Evolutionary conservation across 2,113 vertebrate genomes (phyloP).

Genomic region (Mustela lutreola): DNA sequence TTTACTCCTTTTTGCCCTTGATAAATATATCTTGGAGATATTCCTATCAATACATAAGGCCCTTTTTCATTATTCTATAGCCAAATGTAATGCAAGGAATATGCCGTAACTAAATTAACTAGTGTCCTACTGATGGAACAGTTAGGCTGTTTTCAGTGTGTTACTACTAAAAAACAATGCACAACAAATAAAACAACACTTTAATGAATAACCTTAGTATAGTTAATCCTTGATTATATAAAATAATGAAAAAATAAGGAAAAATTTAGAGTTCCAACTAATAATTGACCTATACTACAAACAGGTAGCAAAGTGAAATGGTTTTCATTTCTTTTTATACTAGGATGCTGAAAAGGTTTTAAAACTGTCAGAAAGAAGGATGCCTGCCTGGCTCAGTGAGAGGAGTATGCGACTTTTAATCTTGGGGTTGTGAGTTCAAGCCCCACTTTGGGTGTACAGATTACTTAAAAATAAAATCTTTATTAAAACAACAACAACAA

Average conservation of each 20-base stretch:
- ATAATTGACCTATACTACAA: neutral
- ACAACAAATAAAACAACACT: neutral
- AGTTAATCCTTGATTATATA: constrained; percentile 13
- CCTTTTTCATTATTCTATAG: neutral
- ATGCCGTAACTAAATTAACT: constrained; percentile 5
- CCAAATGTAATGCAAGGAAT: neutral
- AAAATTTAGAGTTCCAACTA: neutral
- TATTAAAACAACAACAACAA: neutral
- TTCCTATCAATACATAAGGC: neutral
- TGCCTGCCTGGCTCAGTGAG: neutral
- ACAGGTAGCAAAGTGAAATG: neutral
- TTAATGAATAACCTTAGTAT: neutral
- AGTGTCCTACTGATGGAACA: neutral
- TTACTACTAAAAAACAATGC: constrained; percentile 65
- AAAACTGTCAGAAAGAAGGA: neutral
- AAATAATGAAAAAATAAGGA: neutral
- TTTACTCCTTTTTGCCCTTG: neutral
- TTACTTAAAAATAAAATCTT: neutral
- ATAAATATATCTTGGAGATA: neutral
- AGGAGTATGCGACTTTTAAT: neutral
- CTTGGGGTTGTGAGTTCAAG: neutral
- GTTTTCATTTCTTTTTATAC: neutral
- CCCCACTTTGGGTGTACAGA: neutral
- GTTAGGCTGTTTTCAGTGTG: neutral
- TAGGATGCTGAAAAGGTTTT: neutral